phyloP scores from a whole-genome alignment of 2,888 invertebrate genomes.

The Orthosia cruda region DNA sequence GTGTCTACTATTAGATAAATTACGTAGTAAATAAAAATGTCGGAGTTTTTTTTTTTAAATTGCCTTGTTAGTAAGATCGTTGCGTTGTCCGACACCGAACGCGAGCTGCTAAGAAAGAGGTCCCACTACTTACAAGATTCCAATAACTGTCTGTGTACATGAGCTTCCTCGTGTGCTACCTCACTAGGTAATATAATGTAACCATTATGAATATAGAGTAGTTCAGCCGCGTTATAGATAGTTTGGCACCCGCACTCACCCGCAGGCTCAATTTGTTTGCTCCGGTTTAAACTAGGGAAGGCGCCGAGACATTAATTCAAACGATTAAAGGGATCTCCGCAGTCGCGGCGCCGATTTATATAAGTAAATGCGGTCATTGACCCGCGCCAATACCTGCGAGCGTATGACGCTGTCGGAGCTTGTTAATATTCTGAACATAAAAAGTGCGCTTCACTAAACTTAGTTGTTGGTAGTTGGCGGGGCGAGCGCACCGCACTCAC shows the following conservation, averaged over 20 bases:
- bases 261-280: constrained; percentile 2
- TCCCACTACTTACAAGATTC: not conserved
- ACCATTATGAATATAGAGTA: not conserved
- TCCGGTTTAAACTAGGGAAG: constrained; percentile 7
- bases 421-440: constrained; percentile 27
- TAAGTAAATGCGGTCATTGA: constrained; percentile 37
- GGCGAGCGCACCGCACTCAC: constrained; percentile 16
- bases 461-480: constrained; percentile 2
- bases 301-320: constrained; percentile 15
- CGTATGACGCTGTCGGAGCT: constrained; percentile 2
- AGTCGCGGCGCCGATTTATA: constrained; percentile 6
- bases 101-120: not conserved
- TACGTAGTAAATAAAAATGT: too few species aligned
- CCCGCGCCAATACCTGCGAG: constrained; percentile 26
- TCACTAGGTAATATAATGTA: not conserved
- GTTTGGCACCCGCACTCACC: too few species aligned
- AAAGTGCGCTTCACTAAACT: constrained; percentile 24
- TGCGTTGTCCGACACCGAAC: not conserved
- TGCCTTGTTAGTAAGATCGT: too few species aligned
- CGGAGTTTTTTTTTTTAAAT: too few species aligned
- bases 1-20: too few species aligned
- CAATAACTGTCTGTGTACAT: not conserved
- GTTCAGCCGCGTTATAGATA: not conserved
- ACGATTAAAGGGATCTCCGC: constrained; percentile 23
- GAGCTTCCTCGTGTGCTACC: not conserved